Conservation (phyloP, 1,140 invertebrate genomes). For the Pteromalus puparum region DNA sequence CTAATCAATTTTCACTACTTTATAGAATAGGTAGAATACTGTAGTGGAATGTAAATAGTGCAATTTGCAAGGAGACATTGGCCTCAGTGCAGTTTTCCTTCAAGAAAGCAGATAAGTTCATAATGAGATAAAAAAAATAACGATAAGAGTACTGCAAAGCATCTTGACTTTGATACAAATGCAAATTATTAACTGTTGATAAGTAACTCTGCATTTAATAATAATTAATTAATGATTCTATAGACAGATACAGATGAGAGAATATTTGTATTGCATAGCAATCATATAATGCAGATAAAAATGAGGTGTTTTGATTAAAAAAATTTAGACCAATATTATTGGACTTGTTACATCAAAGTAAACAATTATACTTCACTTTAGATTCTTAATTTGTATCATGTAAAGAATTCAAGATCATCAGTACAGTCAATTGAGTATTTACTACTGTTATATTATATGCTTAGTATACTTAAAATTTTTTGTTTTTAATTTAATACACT, state of each 20-base stretch:
- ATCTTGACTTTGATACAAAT: slow-evolving; percentile 8
- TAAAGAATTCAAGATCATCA: background rate
- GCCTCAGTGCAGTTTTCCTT: slow-evolving; percentile 39
- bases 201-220: slow-evolving; percentile 1
- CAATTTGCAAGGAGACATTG: slow-evolving; percentile 36
- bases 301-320: background rate
- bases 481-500: slow-evolving; percentile 24
- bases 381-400: background rate
- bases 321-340: background rate
- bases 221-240: slow-evolving; percentile 38
- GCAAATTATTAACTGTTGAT: slow-evolving; percentile 16
- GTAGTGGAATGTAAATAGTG: slow-evolving; percentile 7
- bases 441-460: background rate
- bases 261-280: background rate
- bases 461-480: background rate
- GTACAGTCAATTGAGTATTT: background rate
- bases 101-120: slow-evolving; percentile 42
- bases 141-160: slow-evolving; percentile 26
- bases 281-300: background rate
- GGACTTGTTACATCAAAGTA: background rate
- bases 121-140: slow-evolving; percentile 41
- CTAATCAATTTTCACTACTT: background rate
- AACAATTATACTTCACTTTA: background rate
- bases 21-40: background rate
- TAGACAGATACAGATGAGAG: slow-evolving; percentile 29